Evolutionary conservation across 2,888 invertebrate species (phyloP).

Genomic region (Cheilosia grossa): DNA sequence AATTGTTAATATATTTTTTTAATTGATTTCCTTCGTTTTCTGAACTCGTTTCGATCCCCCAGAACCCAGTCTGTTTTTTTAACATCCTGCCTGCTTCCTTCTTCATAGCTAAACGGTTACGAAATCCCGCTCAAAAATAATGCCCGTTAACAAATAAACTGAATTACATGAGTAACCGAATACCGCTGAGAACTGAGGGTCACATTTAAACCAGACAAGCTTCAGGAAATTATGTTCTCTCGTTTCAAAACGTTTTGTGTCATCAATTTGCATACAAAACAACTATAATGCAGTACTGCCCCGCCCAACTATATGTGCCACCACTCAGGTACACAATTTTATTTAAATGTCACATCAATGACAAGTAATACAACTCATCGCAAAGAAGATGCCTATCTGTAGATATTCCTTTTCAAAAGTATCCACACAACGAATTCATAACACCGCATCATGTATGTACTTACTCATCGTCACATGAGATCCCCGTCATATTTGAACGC

Average conservation of each 20-base stretch:
- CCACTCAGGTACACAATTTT: conserved; percentile 43
- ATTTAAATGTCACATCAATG: conserved; percentile 50
- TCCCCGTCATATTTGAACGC: conserved; percentile 48
- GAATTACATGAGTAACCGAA: conserved; percentile 39
- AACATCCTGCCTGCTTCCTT: background rate
- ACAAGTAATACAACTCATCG: conserved; percentile 33
- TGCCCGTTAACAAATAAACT: conserved; percentile 22
- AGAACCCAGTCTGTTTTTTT: background rate
- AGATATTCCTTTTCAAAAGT: conserved; percentile 35
- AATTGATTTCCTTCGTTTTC: background rate
- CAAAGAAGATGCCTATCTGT: background rate
- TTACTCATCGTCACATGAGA: conserved; percentile 53
- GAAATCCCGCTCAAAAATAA: conserved; percentile 1
- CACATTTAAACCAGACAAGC: conserved; percentile 26
- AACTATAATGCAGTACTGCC: conserved; percentile 28
- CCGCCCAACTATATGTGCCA: conserved; percentile 34
- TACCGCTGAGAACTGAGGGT: conserved; percentile 47
- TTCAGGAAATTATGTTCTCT: conserved; percentile 50
- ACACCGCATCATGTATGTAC: conserved; percentile 38
- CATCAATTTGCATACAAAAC: conserved; percentile 65
- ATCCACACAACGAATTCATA: conserved; percentile 46
- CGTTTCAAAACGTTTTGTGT: conserved; percentile 44
- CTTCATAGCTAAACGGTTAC: background rate
- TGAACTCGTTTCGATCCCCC: background rate
- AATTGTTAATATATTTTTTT: no score